These are phyloP conservation scores for Phaethon lepturus DNA, from an alignment of 2,113 vertebrate species.

Conservation along the genomic window DNA sequence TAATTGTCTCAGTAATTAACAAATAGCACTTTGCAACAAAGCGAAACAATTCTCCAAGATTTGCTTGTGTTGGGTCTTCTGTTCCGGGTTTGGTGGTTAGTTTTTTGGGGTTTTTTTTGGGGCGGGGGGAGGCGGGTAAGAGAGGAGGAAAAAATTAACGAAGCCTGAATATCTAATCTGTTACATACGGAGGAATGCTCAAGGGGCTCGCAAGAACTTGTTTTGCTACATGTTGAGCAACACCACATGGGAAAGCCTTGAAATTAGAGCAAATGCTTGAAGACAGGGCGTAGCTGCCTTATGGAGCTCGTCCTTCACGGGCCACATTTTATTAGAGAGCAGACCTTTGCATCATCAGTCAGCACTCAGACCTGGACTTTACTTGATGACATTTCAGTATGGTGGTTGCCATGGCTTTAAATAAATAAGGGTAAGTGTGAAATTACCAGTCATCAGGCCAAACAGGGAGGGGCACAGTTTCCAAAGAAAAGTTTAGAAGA, in stretches of 20 bases:
- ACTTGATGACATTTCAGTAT: conserved; percentile 15
- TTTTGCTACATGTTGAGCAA: conserved; percentile 59
- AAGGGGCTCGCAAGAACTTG: conserved; percentile 44
- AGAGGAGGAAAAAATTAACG: background rate
- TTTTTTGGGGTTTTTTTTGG: too few relatives aligned
- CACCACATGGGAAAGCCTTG: conserved; percentile 40
- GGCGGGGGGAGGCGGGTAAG: rapidly evolving
- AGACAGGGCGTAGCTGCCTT: conserved; percentile 44
- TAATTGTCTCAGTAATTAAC: background rate
- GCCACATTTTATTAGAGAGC: conserved; percentile 41
- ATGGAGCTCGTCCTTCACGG: background rate
- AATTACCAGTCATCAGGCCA: background rate
- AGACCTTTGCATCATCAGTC: conserved; percentile 14
- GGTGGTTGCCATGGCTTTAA: conserved; percentile 24
- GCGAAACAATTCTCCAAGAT: background rate
- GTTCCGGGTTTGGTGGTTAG: background rate
- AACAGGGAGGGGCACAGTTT: background rate
- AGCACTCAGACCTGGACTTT: background rate
- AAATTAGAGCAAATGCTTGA: conserved; percentile 54
- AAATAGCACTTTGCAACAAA: background rate
- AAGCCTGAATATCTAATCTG: conserved; percentile 15
- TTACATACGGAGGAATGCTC: background rate
- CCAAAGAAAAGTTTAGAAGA: background rate
- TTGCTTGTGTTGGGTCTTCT: background rate
- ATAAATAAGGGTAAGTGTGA: conserved; percentile 26